These are phyloP conservation scores for Trachops cirrhosus DNA, from an alignment of 2,797 vertebrate genomes.

Conservation along the genomic window DNA sequence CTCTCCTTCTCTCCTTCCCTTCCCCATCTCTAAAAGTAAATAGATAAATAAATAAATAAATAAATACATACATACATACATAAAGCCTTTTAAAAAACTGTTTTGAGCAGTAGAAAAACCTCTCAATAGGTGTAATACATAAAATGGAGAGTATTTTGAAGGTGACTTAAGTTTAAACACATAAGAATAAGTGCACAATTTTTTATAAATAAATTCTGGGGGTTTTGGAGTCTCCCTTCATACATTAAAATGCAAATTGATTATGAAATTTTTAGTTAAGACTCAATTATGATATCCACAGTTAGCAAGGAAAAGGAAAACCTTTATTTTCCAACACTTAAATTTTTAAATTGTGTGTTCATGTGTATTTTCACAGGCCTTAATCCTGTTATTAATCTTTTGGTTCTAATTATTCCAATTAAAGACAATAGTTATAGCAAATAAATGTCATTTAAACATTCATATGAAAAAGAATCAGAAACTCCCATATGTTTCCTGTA, in stretches of 20 bases:
- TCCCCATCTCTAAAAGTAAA: no score
- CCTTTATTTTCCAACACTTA: not conserved
- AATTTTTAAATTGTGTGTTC: not conserved
- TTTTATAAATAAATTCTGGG: not conserved
- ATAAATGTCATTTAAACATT: not conserved
- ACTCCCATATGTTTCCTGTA: not conserved
- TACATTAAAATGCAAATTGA: not conserved
- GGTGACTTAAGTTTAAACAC: not conserved
- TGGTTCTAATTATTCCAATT: constrained; percentile 20
- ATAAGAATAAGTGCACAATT: not conserved
- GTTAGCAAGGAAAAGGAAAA: constrained; percentile 22
- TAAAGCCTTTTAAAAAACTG: not conserved
- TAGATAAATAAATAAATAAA: no score
- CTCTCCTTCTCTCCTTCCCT: no score
- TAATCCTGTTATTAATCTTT: constrained; percentile 28
- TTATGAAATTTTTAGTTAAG: not conserved
- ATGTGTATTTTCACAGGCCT: not conserved
- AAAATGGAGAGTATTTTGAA: not conserved
- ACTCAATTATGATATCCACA: not conserved
- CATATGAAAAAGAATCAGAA: not conserved
- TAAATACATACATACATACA: no score
- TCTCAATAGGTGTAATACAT: not conserved
- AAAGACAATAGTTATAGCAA: not conserved
- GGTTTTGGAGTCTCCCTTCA: no score
- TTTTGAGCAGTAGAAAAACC: not conserved